Evolutionary conservation across 2,888 invertebrate species (phyloP).

Genomic region (Ophion obscuratus): DNA sequence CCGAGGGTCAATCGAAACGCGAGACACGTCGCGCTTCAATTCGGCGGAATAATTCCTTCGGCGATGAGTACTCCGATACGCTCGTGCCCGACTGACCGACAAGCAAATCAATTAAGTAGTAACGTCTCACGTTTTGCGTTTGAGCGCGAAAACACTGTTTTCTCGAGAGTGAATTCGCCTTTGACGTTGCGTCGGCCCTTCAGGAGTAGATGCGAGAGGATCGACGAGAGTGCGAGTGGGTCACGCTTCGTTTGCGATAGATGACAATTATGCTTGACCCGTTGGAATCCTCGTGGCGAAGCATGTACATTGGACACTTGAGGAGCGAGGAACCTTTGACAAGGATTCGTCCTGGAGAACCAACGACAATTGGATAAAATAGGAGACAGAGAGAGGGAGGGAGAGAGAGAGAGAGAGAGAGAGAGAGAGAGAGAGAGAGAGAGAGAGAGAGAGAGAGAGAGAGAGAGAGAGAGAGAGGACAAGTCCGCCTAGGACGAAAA

Average conservation of each 20-base stretch:
- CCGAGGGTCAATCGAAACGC: too few relatives aligned
- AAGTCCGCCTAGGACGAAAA: too few relatives aligned
- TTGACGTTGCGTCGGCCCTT: neutral
- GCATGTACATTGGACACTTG: neutral
- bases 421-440: slow-evolving; percentile 11
- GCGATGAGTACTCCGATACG: too few relatives aligned
- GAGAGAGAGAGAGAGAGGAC: neutral
- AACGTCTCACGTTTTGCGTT: too few relatives aligned
- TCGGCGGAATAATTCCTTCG: too few relatives aligned
- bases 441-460: slow-evolving; percentile 6
- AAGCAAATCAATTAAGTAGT: too few relatives aligned
- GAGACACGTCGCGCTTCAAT: too few relatives aligned
- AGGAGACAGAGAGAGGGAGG: neutral
- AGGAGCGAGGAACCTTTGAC: neutral
- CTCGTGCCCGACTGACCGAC: too few relatives aligned
- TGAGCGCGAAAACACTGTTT: too few relatives aligned
- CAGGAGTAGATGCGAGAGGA: neutral
- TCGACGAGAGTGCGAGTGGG: slow-evolving; percentile 2
- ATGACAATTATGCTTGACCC: neutral
- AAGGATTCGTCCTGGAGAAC: neutral
- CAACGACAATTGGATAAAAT: neutral
- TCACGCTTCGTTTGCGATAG: neutral
- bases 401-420: slow-evolving; percentile 3
- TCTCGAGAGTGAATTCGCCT: too few relatives aligned
- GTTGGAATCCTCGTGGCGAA: neutral